Evolutionary conservation across 92 coral and sea anemone genomes (phyloP).

Genomic region (Porites rus): DNA sequence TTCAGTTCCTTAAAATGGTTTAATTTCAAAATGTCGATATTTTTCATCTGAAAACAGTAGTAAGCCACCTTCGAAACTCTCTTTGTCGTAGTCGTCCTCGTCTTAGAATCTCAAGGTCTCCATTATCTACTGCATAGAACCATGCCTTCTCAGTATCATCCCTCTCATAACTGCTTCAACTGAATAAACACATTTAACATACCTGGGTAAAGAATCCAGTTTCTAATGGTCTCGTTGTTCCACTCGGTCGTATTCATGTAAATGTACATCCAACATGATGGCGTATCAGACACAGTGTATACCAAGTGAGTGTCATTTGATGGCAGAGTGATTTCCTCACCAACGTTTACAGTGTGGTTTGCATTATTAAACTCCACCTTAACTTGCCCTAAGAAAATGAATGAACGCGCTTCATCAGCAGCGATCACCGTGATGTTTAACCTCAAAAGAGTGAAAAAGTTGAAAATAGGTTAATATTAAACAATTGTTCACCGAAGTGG

Average conservation of each 20-base stretch:
- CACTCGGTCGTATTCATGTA: conserved; percentile 81
- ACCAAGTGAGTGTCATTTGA: conserved; percentile 88
- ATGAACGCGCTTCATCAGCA: neutral
- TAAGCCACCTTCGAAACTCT: too few species aligned
- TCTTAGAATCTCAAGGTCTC: too few species aligned
- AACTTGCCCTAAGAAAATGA: conserved; percentile 30
- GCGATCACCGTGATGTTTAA: neutral
- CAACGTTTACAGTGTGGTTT: conserved; percentile 79
- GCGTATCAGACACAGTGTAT: conserved; percentile 90
- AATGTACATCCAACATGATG: conserved; percentile 97
- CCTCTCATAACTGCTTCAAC: too few species aligned
- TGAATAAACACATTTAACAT: neutral
- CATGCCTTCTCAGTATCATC: too few species aligned
- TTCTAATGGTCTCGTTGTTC: conserved; percentile 86
- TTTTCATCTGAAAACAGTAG: too few species aligned
- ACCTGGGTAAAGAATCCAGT: conserved; percentile 78
- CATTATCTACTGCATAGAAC: too few species aligned
- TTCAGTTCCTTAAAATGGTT: too few species aligned
- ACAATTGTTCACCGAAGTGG: too few species aligned
- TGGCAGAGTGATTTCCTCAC: conserved; percentile 77
- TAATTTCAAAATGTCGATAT: too few species aligned
- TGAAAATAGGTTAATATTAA: too few species aligned
- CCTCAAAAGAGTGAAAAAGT: too few species aligned
- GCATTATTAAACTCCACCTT: conserved; percentile 62
- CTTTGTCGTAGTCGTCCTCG: too few species aligned